A percentile compares a stretch with the other conserved stretches of the same genome.
phyloP scores from a whole-genome alignment of 2,888 invertebrate genomes.

The Troilus luridus region DNA sequence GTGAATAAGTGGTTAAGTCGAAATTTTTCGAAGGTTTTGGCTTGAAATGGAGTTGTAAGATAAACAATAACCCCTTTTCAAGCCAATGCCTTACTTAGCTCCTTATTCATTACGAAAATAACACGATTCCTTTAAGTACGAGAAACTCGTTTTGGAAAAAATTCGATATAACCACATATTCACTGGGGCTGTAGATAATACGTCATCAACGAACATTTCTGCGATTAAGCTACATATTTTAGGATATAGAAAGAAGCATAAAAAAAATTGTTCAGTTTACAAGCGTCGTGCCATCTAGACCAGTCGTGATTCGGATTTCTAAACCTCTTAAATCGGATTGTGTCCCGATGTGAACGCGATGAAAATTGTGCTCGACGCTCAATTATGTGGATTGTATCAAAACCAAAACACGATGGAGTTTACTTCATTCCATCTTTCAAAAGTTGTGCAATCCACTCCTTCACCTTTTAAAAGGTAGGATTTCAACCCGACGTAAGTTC shows the following conservation, averaged over 20 bases:
- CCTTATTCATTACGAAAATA: too few species aligned
- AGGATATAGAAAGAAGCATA: background rate
- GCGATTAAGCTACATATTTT: too few species aligned
- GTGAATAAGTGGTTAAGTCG: too few species aligned
- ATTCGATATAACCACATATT: too few species aligned
- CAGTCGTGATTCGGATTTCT: background rate
- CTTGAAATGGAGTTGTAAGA: too few species aligned
- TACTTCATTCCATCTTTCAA: background rate
- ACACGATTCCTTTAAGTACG: too few species aligned
- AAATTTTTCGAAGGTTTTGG: too few species aligned
- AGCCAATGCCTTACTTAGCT: too few species aligned
- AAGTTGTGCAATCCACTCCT: background rate
- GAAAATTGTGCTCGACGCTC: background rate
- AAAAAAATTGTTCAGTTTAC: background rate
- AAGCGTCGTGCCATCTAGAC: background rate
- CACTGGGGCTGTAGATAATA: too few species aligned
- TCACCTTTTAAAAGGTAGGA: background rate
- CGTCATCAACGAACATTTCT: too few species aligned
- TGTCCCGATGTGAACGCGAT: background rate
- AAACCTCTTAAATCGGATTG: background rate
- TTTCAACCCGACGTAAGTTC: background rate
- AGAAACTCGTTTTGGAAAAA: too few species aligned
- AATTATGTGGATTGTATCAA: constrained; percentile 1
- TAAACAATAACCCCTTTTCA: too few species aligned
- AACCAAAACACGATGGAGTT: background rate